A percentile compares a stretch with the other conserved stretches of the same genome.
Evolutionary conservation across 2,113 vertebrate species (phyloP).

Genomic region (Hystrix cristata): DNA sequence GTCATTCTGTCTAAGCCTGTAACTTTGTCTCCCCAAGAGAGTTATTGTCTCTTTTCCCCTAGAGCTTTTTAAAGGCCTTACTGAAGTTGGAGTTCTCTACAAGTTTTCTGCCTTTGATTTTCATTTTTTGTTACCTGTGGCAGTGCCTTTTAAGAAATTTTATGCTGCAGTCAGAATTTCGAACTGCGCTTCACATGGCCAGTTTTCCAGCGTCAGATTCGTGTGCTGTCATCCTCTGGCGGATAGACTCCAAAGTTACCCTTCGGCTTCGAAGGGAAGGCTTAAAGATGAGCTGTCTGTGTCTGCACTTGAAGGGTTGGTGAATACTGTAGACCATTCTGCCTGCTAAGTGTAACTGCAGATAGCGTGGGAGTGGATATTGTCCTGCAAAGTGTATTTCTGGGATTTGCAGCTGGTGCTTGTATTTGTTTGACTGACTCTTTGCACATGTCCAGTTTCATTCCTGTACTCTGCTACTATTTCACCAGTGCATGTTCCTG

Average conservation of each 20-base stretch:
- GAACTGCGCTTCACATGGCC: not conserved
- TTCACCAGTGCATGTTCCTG: not conserved
- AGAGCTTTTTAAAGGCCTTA: not conserved
- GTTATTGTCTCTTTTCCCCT: not conserved
- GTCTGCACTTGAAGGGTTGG: not conserved
- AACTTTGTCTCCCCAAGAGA: slow-evolving; percentile 1
- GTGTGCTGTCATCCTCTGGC: not conserved
- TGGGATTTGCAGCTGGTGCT: not conserved
- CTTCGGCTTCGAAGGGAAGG: not conserved
- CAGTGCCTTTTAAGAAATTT: slow-evolving; percentile 41
- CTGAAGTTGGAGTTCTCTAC: slow-evolving; percentile 1
- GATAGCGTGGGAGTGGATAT: not conserved
- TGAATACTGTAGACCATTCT: slow-evolving; percentile 25
- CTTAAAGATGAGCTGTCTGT: not conserved
- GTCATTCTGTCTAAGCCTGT: not conserved
- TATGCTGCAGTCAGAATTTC: not conserved
- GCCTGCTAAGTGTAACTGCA: not conserved
- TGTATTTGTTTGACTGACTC: not conserved
- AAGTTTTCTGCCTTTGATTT: slow-evolving; percentile 42
- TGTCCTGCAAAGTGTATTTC: not conserved
- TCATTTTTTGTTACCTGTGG: not conserved
- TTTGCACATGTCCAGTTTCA: not conserved
- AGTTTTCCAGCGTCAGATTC: not conserved
- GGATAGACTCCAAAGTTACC: not conserved
- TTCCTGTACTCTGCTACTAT: not conserved